Base-by-base conservation (phyloP, 1,140 invertebrate genomes). In the Palaemon carinicauda region DNA sequence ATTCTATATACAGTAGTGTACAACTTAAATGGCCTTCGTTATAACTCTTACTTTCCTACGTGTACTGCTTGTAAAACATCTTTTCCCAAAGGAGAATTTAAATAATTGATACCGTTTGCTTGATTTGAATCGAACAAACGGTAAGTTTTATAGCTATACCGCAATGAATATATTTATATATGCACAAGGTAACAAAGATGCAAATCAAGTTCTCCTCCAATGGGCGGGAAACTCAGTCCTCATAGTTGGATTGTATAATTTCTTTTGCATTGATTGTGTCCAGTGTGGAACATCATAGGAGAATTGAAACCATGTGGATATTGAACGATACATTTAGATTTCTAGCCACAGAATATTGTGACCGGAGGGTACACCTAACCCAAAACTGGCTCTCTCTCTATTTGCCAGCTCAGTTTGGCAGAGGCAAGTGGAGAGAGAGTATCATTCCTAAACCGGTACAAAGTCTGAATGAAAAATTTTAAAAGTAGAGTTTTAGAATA, bases 351-450 rank as follows among this genome's bases (percentile, higher is more conserved):
- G 77, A 80, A 74, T 73, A 50, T 33, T 65, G 78, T 82, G 69
- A 73, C 80, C 80, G 33, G 41, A 33, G 51, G 80, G 31, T 50
- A 73, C n/a, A 54, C n/a, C 73, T 75, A 74, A 54, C 71, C 82
- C 74, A 41, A 79, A 79, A 69, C 56, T 78, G 56, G 56, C 82
- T 85, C 82, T 85, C 82, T 71, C 82, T 75, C 33, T 71, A 69
- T 75, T 51, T 29, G 74, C 33, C 29, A 31, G 56, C 77, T 31
- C 78, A 86, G 84, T 86, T 41, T 56, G 24, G 14, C 60, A 54
- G 56, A 69, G 53, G 84, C 77, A 31, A 80, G 84, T 79, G 84
- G 60, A 69, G 84, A 3, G 84, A 17, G 53, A 80, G 50, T 78
- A 86, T 80, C 69, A 50, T 31, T 71, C 51, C n/a, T 27, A 52